Evolutionary conservation across 2,797 vertebrate genomes (phyloP).

Genomic region (Lacerta viridis): DNA sequence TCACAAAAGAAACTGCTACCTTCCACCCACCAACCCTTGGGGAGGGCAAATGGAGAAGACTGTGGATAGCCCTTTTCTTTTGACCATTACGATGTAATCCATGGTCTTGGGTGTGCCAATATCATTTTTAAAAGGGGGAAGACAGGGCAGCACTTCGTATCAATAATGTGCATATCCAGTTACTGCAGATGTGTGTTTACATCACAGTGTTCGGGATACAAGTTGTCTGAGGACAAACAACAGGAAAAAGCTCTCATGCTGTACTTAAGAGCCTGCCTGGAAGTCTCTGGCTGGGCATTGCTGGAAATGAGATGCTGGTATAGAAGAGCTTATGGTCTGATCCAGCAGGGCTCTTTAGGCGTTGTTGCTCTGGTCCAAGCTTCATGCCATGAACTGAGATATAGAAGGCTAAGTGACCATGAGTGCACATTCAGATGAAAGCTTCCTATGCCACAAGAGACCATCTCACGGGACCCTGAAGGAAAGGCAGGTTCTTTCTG

Average conservation of each 20-base stretch:
- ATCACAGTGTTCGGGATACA: too few species aligned
- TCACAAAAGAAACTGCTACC: neutral
- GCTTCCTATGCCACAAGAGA: neutral
- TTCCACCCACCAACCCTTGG: neutral
- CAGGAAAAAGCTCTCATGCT: too few species aligned
- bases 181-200: too few species aligned
- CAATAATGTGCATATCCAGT: too few species aligned
- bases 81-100: conserved; percentile 1
- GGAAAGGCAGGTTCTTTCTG: too few species aligned
- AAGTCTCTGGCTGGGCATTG: too few species aligned
- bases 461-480: too few species aligned
- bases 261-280: too few species aligned
- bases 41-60: neutral
- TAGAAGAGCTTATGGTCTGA: neutral
- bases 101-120: neutral
- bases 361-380: neutral
- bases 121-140: neutral
- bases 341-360: neutral
- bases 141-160: neutral
- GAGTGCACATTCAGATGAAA: neutral
- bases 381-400: neutral
- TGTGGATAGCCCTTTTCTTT: neutral
- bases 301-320: neutral
- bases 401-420: neutral
- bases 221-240: too few species aligned